phyloP scores from a whole-genome alignment of 2,888 invertebrate genomes.

The Ophion slaviceki region DNA sequence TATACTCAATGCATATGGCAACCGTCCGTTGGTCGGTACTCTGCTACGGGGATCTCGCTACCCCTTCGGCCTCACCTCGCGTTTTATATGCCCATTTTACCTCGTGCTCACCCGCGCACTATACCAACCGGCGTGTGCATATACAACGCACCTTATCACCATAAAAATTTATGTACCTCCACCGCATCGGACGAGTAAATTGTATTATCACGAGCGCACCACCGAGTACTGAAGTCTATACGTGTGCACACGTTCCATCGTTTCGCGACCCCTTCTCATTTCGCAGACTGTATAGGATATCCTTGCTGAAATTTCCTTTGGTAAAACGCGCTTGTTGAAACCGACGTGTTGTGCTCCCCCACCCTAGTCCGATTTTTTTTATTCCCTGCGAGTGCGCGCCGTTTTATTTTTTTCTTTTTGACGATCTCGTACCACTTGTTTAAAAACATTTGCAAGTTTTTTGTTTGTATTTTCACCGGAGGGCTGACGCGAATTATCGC shows the following conservation, averaged over 20 bases:
- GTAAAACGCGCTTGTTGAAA: conserved; percentile 58
- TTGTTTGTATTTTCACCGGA: conserved; percentile 9
- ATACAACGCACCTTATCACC: conserved; percentile 81
- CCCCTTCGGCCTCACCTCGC: conserved; percentile 21
- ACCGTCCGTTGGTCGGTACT: conserved; percentile 66
- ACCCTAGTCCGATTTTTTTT: conserved; percentile 18
- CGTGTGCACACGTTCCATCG: conserved; percentile 48
- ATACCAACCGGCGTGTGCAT: conserved; percentile 74
- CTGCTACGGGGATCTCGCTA: conserved; percentile 54
- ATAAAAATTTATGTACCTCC: conserved; percentile 82
- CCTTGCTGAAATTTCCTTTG: conserved; percentile 64
- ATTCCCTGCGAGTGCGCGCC: conserved; percentile 3
- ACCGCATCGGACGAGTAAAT: conserved; percentile 79
- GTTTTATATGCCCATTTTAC: conserved; percentile 47
- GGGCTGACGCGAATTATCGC: conserved; percentile 30
- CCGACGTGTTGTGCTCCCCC: conserved; percentile 51
- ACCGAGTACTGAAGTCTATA: conserved; percentile 42
- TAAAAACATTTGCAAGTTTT: conserved; percentile 28
- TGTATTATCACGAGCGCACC: conserved; percentile 77
- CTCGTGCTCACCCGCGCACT: conserved; percentile 45
- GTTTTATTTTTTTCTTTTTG: conserved; percentile 10
- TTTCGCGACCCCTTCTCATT: conserved; percentile 42
- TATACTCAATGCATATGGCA: conserved; percentile 74
- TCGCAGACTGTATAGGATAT: conserved; percentile 38
- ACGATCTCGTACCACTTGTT: conserved; percentile 23